These are phyloP conservation scores for Notodonta dromedarius DNA, from an alignment of 2,888 invertebrate species.

Conservation along the genomic window DNA sequence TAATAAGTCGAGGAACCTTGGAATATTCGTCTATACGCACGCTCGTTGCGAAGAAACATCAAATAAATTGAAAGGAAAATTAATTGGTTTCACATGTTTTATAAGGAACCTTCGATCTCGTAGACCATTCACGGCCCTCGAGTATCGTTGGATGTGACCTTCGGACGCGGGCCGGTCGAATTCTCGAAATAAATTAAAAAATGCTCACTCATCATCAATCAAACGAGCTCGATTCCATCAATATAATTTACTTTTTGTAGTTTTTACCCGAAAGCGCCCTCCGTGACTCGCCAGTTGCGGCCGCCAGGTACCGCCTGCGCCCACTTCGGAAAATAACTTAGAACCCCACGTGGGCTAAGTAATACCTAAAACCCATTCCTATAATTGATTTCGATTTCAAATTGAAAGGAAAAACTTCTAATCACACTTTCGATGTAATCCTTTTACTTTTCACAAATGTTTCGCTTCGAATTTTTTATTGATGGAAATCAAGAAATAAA, in stretches of 20 bases:
- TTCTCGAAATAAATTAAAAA: constrained; percentile 83
- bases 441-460: constrained; percentile 21
- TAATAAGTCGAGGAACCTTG: constrained; percentile 34
- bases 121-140: constrained; percentile 39
- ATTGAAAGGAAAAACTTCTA: constrained; percentile 37
- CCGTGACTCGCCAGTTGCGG: constrained; percentile 74
- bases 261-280: constrained; percentile 80
- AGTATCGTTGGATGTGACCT: constrained; percentile 57
- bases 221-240: constrained; percentile 82
- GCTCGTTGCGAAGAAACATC: constrained; percentile 35
- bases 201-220: constrained; percentile 83
- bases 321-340: constrained; percentile 41
- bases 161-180: constrained; percentile 60
- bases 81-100: constrained; percentile 42
- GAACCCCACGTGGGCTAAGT: constrained; percentile 27
- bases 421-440: constrained; percentile 35
- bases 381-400: constrained; percentile 49
- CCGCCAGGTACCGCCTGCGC: constrained; percentile 65
- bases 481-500: constrained; percentile 5
- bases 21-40: constrained; percentile 22
- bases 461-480: constrained; percentile 19
- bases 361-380: constrained; percentile 50
- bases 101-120: constrained; percentile 40
- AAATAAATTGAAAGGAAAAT: constrained; percentile 36
- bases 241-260: constrained; percentile 84